Evolutionary conservation across 1,140 invertebrate genomes (phyloP).

Genomic region (Ceratoteleas bidentatus): DNA sequence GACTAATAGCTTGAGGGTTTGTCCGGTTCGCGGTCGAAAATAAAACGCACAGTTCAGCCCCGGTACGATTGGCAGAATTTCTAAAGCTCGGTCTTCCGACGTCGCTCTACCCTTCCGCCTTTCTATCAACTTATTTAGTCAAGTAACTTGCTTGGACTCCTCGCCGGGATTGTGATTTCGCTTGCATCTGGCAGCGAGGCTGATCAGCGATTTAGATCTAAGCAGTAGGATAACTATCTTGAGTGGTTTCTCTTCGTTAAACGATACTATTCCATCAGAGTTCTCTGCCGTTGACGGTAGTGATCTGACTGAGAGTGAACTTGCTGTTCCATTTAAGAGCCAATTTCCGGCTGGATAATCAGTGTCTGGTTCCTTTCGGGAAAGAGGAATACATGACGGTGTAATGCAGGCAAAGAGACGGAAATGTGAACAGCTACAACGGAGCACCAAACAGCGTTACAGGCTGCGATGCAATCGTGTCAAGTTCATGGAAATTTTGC

Average conservation of each 20-base stretch:
- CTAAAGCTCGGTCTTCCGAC: not conserved
- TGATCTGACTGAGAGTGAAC: conserved; percentile 51
- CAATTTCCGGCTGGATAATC: conserved; percentile 55
- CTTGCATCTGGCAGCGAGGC: conserved; percentile 41
- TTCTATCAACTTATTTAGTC: conserved; percentile 6
- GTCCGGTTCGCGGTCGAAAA: no score
- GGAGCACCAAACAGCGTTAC: conserved; percentile 32
- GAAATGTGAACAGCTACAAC: conserved; percentile 28
- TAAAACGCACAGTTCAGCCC: no score
- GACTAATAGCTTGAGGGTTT: no score
- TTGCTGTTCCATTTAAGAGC: conserved; percentile 55
- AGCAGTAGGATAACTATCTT: conserved; percentile 36
- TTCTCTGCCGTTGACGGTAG: conserved; percentile 45
- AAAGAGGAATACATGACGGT: conserved; percentile 33
- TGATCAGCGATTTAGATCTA: conserved; percentile 56
- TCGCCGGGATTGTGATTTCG: conserved; percentile 19
- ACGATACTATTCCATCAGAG: conserved; percentile 56
- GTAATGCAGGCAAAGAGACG: conserved; percentile 39
- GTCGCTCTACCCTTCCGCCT: conserved; percentile 1
- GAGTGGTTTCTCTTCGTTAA: conserved; percentile 54
- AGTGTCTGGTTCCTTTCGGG: conserved; percentile 37
- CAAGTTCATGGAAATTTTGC: conserved; percentile 1
- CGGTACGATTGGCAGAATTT: not conserved
- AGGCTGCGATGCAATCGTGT: conserved; percentile 10
- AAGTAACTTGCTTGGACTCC: conserved; percentile 9